Evolutionary conservation across 2,113 vertebrate genomes (phyloP), one percentile per base, ranked within the genome.

Genomic region (Xyliphius kryptos): DNA sequence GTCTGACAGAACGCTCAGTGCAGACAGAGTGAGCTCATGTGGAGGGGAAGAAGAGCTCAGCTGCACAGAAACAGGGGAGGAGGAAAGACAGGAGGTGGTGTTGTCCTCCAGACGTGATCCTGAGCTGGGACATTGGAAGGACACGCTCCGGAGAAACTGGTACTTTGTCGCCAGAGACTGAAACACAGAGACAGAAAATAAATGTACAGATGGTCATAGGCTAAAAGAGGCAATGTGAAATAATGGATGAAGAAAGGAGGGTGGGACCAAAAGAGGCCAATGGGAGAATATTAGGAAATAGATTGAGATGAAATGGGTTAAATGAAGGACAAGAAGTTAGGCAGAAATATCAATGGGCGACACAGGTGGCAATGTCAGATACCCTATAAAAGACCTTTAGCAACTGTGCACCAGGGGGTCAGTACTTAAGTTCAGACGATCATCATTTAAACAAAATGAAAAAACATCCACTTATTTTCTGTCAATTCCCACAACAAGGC

Each of bases 401-500:
- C 52, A 43, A 59, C 46, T 50, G 57, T 13, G 66, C 74, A 72
- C 71, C 71, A 61, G 76, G 79, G 70, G 65, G 80, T 79, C 75
- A 74, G 74, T 79, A 83, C 79, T 80, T 81, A 78, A 79, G 76
- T 75, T 77, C 76, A 81, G 75, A 77, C 66, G 50, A 76, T 83
- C 80, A 79, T 83, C 81, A 85, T 82, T 83, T 85, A 85, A 81
- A 83, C 81, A 84, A 81, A 83, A 57, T 81, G 63, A n/a, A n/a
- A n/a, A n/a, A n/a, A n/a, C n/a, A 84, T 80, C 77, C 66, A 59
- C 72, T 78, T 66, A 71, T 75, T n/a, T n/a, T 82, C 77, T 80
- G 80, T 84, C 83, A 79, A 74, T 76, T 77, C 75, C 76, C 74
- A 71, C 53, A 73, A 74, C n/a, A n/a, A n/a, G n/a, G n/a, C n/a